A percentile compares a stretch with the other conserved stretches of the same genome.
Conservation (phyloP, 2,888 invertebrate species). For the Corythucha ciliata region DNA sequence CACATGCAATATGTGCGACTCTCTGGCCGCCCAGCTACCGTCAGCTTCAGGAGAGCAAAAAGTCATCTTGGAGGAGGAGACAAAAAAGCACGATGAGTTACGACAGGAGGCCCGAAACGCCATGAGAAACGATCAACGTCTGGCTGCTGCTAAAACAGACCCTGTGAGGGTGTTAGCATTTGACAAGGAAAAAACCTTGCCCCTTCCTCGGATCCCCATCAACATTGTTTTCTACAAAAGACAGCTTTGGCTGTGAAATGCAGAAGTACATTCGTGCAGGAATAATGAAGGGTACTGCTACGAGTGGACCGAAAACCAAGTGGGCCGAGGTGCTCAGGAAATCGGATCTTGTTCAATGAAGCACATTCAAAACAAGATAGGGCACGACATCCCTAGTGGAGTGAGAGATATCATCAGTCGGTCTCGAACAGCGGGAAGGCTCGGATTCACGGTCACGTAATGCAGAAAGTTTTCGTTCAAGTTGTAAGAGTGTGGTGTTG, state of each 20-base stretch:
- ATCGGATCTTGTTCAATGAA: slow-evolving; percentile 34
- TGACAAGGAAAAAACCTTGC: slow-evolving; percentile 36
- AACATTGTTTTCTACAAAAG: slow-evolving; percentile 36
- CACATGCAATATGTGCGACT: not conserved
- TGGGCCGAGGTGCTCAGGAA: slow-evolving; percentile 37
- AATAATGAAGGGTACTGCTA: slow-evolving; percentile 33
- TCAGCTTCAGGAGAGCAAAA: too few species aligned
- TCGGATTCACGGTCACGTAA: too few species aligned
- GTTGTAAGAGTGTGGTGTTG: too few species aligned
- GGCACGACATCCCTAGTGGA: too few species aligned
- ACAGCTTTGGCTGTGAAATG: slow-evolving; percentile 36
- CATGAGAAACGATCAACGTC: too few species aligned
- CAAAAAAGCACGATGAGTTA: too few species aligned
- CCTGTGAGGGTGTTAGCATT: too few species aligned
- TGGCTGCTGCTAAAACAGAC: too few species aligned
- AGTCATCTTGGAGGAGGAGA: slow-evolving; percentile 22
- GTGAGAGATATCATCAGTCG: too few species aligned
- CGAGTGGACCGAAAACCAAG: slow-evolving; percentile 34
- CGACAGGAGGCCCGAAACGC: too few species aligned
- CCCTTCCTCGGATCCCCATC: slow-evolving; percentile 33
- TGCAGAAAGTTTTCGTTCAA: too few species aligned
- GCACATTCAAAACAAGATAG: slow-evolving; percentile 27
- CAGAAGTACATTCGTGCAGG: slow-evolving; percentile 32
- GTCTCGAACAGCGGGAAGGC: too few species aligned
- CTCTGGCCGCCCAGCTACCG: slow-evolving; percentile 11